These are phyloP conservation scores for Bacillus rossius DNA, from an alignment of 1,140 invertebrate species.

Conservation along the genomic window DNA sequence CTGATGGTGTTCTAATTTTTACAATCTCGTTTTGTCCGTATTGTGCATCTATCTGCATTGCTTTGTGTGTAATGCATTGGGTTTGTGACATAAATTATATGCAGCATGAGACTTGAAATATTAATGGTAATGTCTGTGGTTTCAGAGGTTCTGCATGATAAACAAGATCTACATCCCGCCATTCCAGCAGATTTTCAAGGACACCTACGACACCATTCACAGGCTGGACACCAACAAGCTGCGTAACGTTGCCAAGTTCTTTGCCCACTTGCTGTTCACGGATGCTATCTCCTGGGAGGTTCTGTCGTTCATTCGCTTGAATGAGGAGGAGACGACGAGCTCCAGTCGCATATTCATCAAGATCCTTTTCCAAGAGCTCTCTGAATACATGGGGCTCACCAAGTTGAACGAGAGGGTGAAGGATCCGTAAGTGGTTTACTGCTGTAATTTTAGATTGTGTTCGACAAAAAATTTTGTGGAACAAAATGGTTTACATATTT, in stretches of 20 bases:
- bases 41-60: too few relatives aligned
- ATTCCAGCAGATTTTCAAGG: conserved; percentile 93
- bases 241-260: conserved; percentile 97
- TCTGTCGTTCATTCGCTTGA: conserved; percentile 81
- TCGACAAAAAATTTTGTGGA: too few relatives aligned
- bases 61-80: too few relatives aligned
- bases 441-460: too few relatives aligned
- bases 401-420: conserved; percentile 88
- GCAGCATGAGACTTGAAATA: too few relatives aligned
- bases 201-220: conserved; percentile 92
- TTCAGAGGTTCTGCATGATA: conserved; percentile 85
- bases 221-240: conserved; percentile 94
- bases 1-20: too few relatives aligned
- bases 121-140: conserved; percentile 23
- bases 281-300: conserved; percentile 96
- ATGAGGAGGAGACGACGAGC: conserved; percentile 96
- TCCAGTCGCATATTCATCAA: conserved; percentile 98
- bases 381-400: conserved; percentile 91
- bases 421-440: conserved; percentile 61
- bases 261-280: conserved; percentile 93
- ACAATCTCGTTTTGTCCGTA: too few relatives aligned
- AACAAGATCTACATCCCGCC: conserved; percentile 86
- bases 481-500: too few relatives aligned
- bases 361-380: conserved; percentile 94
- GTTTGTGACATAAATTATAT: too few relatives aligned